Conservation (phyloP, 2,888 invertebrate genomes). For the Latrodectus hesperus region DNA sequence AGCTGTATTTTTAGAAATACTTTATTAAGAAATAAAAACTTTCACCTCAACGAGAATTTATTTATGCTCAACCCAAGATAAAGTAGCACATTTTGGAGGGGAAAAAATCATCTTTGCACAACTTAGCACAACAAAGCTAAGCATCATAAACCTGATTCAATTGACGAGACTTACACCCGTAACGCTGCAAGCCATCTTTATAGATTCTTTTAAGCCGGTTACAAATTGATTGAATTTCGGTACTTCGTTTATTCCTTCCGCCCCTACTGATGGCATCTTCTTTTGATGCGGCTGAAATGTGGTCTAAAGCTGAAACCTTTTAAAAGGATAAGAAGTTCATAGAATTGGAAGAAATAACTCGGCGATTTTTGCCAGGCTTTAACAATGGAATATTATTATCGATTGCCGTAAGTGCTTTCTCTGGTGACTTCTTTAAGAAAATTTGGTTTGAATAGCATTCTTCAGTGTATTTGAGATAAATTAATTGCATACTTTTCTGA, state of each 20-base stretch:
- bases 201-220: constrained; percentile 36
- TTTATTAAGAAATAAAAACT: too few relatives aligned
- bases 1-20: too few relatives aligned
- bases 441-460: background rate
- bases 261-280: constrained; percentile 21
- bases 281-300: constrained; percentile 31
- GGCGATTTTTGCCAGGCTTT: constrained; percentile 2
- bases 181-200: background rate
- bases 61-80: too few relatives aligned
- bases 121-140: background rate
- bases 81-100: too few relatives aligned
- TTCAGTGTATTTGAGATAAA: too few relatives aligned
- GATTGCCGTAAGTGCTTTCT: constrained; percentile 16
- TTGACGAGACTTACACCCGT: constrained; percentile 20
- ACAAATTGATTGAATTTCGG: constrained; percentile 58
- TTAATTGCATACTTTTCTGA: too few relatives aligned
- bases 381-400: constrained; percentile 35
- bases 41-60: too few relatives aligned
- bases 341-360: constrained; percentile 8
- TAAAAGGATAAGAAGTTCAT: constrained; percentile 6
- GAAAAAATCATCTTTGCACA: too few relatives aligned
- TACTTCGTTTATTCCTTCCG: constrained; percentile 7
- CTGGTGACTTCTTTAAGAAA: background rate
- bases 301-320: constrained; percentile 15
- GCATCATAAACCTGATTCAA: constrained; percentile 29